Percentiles rank a stretch among this genome's conserved stretches.
Evolutionary conservation across 2,797 vertebrate genomes (phyloP).

Genomic region (Neomorphus geoffroyi): DNA sequence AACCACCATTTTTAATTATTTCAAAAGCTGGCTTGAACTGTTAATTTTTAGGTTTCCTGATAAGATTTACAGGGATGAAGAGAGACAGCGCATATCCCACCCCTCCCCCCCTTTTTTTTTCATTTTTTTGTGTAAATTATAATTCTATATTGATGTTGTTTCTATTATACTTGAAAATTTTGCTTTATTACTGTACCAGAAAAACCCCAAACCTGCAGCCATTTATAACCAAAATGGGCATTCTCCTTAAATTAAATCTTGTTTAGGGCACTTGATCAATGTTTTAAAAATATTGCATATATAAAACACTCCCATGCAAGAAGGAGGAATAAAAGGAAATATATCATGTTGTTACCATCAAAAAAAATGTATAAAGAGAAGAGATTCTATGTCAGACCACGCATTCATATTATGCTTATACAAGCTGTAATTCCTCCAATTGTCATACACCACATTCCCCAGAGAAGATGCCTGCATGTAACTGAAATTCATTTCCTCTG

Average conservation of each 20-base stretch:
- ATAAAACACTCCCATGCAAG: background rate
- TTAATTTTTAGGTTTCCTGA: background rate
- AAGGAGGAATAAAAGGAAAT: background rate
- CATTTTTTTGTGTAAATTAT: background rate
- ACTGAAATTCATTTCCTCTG: background rate
- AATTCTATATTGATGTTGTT: background rate
- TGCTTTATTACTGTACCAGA: background rate
- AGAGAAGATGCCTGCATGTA: background rate
- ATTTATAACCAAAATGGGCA: background rate
- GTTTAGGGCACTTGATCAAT: background rate
- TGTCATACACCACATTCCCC: background rate
- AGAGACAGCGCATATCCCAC: background rate
- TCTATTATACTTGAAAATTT: background rate
- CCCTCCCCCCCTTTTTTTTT: background rate
- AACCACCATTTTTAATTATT: background rate
- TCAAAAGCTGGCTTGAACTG: background rate
- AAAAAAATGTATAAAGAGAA: background rate
- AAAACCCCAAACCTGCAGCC: background rate
- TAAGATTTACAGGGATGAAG: background rate
- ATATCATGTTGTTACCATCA: rapidly evolving
- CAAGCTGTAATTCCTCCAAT: background rate
- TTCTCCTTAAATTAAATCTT: background rate
- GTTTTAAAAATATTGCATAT: background rate
- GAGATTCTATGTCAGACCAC: background rate
- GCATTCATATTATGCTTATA: background rate